Conservation (phyloP, 92 coral and sea anemone species). For the Montipora capitata region DNA sequence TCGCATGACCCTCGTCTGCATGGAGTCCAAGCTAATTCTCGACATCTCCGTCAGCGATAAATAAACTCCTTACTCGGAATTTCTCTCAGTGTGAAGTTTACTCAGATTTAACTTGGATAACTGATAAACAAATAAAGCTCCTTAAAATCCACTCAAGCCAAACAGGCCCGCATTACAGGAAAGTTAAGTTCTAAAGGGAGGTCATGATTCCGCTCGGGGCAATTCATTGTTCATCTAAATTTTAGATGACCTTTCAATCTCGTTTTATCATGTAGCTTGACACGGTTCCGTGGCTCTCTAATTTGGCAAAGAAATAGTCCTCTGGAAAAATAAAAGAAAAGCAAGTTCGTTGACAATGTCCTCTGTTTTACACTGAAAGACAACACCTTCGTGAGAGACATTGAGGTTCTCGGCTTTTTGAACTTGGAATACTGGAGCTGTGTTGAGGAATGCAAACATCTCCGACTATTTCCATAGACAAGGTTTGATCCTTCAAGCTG, state of each 20-base stretch:
- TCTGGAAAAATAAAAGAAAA: not conserved
- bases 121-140: not conserved
- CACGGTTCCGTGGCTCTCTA: slow-evolving; percentile 15
- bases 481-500: slow-evolving; percentile 31
- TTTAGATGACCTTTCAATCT: slow-evolving; percentile 20
- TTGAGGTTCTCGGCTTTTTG: not conserved
- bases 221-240: slow-evolving; percentile 31
- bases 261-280: not conserved
- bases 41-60: slow-evolving; percentile 36
- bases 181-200: not conserved
- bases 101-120: not conserved
- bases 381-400: not conserved
- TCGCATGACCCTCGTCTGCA: no score
- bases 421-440: slow-evolving; percentile 6
- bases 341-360: not conserved
- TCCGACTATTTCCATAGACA: not conserved
- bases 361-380: not conserved
- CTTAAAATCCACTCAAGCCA: not conserved
- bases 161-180: not conserved
- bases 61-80: not conserved
- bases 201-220: slow-evolving; percentile 23
- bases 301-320: slow-evolving; percentile 12
- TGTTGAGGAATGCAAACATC: not conserved
- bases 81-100: not conserved
- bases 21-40: not conserved